phyloP scores from a whole-genome alignment of 2,113 vertebrate species.

The Pontoporia blainvillei region DNA sequence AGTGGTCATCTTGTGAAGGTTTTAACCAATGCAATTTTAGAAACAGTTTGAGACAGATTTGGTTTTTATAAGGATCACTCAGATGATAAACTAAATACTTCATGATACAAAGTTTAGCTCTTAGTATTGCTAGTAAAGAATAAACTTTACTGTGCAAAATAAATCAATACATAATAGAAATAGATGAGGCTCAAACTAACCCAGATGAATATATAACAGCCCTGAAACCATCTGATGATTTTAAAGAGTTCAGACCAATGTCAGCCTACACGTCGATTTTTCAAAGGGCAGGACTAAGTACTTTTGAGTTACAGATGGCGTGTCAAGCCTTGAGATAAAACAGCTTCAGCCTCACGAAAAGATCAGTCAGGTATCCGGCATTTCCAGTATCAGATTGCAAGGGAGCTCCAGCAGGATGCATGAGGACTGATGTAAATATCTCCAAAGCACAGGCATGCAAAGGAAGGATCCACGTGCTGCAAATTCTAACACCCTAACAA shows the following conservation, averaged over 20 bases:
- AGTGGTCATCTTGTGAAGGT: neutral
- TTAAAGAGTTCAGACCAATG: conserved; percentile 3
- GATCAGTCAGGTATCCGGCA: neutral
- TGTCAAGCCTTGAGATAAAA: neutral
- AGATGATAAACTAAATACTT: conserved; percentile 5
- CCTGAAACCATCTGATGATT: neutral
- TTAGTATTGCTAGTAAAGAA: neutral
- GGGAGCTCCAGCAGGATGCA: neutral
- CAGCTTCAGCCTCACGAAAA: neutral
- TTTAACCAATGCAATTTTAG: neutral
- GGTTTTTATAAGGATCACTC: conserved; percentile 9
- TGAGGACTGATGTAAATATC: neutral
- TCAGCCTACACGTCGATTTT: neutral
- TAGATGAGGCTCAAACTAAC: neutral
- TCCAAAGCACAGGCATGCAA: neutral
- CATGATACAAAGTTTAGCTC: neutral
- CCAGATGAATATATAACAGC: neutral
- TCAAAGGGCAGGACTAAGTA: neutral
- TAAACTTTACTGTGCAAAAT: neutral
- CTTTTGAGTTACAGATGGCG: neutral
- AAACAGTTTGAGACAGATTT: neutral
- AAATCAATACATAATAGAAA: neutral
- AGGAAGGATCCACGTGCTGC: neutral
- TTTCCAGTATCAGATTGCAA: neutral
- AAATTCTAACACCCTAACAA: neutral